phyloP scores from a whole-genome alignment of 2,113 vertebrate genomes.

The Siniperca chuatsi region DNA sequence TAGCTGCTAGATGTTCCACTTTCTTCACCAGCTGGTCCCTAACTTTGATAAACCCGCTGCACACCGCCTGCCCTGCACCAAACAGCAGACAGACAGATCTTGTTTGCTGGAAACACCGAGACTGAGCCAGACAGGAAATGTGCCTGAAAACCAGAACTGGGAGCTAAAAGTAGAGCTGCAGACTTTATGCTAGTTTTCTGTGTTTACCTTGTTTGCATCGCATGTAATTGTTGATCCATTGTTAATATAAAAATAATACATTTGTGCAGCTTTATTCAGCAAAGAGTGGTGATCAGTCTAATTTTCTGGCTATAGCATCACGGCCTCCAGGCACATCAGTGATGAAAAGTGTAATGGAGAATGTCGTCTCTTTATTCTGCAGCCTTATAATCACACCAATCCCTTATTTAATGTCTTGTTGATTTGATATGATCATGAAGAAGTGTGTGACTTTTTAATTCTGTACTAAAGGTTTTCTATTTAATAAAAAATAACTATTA shows the following conservation, averaged over 20 bases:
- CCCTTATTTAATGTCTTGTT: background rate
- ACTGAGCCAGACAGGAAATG: too few species aligned
- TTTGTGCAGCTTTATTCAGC: background rate
- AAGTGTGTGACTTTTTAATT: conserved; percentile 6
- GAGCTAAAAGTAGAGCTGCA: too few species aligned
- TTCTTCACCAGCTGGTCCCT: too few species aligned
- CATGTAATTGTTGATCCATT: background rate
- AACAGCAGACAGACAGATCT: background rate
- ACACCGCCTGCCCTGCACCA: background rate
- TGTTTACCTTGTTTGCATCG: background rate
- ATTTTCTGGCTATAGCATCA: background rate
- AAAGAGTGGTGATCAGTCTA: background rate
- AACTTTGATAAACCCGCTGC: too few species aligned
- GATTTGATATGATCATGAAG: background rate
- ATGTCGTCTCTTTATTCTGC: background rate
- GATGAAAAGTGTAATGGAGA: background rate
- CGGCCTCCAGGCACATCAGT: background rate
- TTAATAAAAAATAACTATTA: conserved; percentile 17
- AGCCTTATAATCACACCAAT: background rate
- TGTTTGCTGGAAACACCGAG: too few species aligned
- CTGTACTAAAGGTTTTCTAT: conserved; percentile 1
- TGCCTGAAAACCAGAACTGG: too few species aligned
- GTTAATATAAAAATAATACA: background rate
- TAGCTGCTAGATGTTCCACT: too few species aligned
- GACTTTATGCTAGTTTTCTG: background rate